Percentiles rank a stretch among this genome's conserved stretches.
These are phyloP conservation scores for Telmatochromis sp. DNA, from an alignment of 2,113 vertebrate species.

Conservation along the genomic window DNA sequence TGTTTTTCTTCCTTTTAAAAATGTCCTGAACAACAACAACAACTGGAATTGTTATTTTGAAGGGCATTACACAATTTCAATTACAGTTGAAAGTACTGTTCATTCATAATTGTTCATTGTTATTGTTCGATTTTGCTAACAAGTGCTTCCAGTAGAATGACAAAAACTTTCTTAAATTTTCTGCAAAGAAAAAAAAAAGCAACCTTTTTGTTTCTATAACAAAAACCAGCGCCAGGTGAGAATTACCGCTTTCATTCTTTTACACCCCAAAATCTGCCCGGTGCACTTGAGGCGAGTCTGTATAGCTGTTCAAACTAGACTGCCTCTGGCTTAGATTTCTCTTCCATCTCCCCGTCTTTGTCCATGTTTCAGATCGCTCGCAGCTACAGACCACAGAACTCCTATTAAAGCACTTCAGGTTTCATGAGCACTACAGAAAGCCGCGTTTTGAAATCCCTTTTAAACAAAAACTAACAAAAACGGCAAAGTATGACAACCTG, in stretches of 20 bases:
- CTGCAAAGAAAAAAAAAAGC: not conserved
- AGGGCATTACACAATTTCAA: not conserved
- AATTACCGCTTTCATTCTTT: not conserved
- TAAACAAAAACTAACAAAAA: not conserved
- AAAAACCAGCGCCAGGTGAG: not conserved
- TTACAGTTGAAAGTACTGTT: not conserved
- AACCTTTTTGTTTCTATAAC: not conserved
- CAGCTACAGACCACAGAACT: constrained; percentile 19
- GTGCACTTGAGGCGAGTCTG: constrained; percentile 22
- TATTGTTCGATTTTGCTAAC: not conserved
- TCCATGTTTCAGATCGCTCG: constrained; percentile 36
- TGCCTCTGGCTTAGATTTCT: constrained; percentile 35
- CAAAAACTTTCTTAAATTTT: not conserved
- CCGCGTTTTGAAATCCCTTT: not conserved
- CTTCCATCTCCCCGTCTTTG: constrained; percentile 41
- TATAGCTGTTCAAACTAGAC: constrained; percentile 33
- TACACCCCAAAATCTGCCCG: constrained; percentile 9
- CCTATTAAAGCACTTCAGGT: constrained; percentile 1
- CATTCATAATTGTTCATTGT: not conserved
- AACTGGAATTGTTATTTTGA: not conserved
- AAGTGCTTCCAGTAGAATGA: not conserved
- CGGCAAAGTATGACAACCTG: not conserved
- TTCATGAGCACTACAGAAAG: not conserved
- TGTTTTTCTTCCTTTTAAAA: not conserved
- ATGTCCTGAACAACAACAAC: not conserved